Conservation (phyloP, 1,140 invertebrate genomes). For the Thaumetopoea pityocampa region DNA sequence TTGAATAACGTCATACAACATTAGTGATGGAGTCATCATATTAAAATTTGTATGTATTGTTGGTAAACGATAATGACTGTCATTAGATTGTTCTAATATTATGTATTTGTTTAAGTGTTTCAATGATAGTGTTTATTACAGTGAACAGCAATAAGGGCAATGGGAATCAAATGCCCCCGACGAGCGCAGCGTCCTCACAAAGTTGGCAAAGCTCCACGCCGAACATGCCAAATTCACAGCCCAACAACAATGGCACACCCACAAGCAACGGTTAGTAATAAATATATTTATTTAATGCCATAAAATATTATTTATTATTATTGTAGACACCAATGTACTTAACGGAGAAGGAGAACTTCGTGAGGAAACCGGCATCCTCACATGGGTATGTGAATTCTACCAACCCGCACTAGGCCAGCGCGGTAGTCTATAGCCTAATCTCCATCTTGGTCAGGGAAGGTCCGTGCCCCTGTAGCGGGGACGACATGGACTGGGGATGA, state of each 20-base stretch:
- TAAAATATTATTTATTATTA: too few species aligned
- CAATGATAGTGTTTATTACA: conserved; percentile 31
- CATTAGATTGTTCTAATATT: conserved; percentile 11
- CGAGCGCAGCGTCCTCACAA: conserved; percentile 52
- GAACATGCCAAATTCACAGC: conserved; percentile 64
- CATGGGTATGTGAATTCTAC: too few species aligned
- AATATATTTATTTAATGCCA: conserved; percentile 1
- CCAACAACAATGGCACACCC: conserved; percentile 66
- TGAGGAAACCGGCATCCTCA: too few species aligned
- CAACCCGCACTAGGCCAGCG: too few species aligned
- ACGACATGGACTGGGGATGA: too few species aligned
- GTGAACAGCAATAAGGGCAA: conserved; percentile 69
- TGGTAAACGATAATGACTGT: conserved; percentile 18
- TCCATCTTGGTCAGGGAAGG: too few species aligned
- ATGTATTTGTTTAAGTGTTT: conserved; percentile 9
- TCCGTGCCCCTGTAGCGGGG: too few species aligned
- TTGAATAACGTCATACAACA: conserved; percentile 19
- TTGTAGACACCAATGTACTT: too few species aligned
- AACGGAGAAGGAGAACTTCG: too few species aligned
- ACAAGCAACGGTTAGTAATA: conserved; percentile 50
- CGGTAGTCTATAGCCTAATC: too few species aligned
- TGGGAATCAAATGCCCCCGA: conserved; percentile 61
- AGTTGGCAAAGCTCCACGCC: conserved; percentile 61
- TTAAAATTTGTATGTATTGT: conserved; percentile 19
- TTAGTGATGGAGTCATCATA: conserved; percentile 17